Base-by-base conservation (phyloP, 2,888 invertebrate species). In the Bombylius discolor region DNA sequence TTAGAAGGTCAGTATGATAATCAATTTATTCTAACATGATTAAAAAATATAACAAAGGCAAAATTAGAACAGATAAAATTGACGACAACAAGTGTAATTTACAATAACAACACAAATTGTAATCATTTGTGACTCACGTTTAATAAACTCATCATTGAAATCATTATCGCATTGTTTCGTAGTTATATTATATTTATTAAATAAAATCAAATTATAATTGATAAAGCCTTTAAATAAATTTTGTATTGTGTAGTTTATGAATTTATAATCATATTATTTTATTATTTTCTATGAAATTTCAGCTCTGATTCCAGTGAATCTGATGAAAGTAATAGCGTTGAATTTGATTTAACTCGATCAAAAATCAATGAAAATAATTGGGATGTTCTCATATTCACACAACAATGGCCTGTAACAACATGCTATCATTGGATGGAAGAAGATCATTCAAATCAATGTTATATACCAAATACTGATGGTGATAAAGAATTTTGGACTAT, bases 321-420 rank as follows among this genome's bases (percentile, higher is more conserved):
- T 4, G 60, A 60, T 14, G 5, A 13, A 1, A 60, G 39, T 8
- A 62, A 68, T 48, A 61, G 76, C 47, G 11, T 11, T 42, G 12
- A 11, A 11, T 42, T 11, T 42, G 39, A 42, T 11, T 23, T 23
- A 23, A 23, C 23, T 23, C 23, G 23, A 23, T 23, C 23, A 23
- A 23, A 23, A 23, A 3, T 11, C 11, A 11, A 11, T 11, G 11
- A 11, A 4, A 42, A 42, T 11, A 76, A 80, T 12, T 90, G 87
- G 81, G 89, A 91, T 68, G 71, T 85, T 48, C 65, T 91, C 8
- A 81, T 91, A 58, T 91, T 87, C 66, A 87, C 88, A 0, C 89
- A 90, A 70, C 80, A 81, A 63, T 91, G 89, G 89, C 89, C 89
- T 0, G 76, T 79, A 47, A 83, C 85, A 0, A 78, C 82, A 4